Base-by-base conservation (phyloP, 2,797 vertebrate genomes). In the Trachurus trachurus region DNA sequence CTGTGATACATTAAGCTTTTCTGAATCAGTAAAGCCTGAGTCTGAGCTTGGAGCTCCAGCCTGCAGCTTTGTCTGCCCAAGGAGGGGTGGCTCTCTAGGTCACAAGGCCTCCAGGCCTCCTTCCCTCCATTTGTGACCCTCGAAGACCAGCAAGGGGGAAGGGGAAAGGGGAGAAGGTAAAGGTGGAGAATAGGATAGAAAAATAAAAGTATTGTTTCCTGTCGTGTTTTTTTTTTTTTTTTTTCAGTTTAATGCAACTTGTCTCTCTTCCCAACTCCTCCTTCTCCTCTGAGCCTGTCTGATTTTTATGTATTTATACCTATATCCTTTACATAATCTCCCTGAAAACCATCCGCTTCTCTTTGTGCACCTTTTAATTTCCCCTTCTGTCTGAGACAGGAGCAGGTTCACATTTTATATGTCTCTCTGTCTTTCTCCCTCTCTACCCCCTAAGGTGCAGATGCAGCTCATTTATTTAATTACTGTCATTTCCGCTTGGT, bases 381-480 rank as follows among this genome's bases (percentile, higher is more conserved):
- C 40, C n/a, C 29, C 34, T 26, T 31, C 26, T 42, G n/a, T 40
- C 56, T 62, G 39, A 45, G 7, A 19, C 17, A 77, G 31, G 69
- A 31, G 22, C 62, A 45, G 71, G 62, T 53, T 71, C 19, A 49
- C 13, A 19, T 63, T 47, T 45, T 64, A 4, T 62, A 6, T 72
- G 6, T 54, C 44, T 52, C 62, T 63, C 44, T 21, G 50, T 53
- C 40, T 11, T 10, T 64, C 57, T 19, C 49, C 71, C 60, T 54
- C 29, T 56, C 61, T 70, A 62, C 10, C 42, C 54, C 80, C 82
- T 74, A 87, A 88, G 88, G 90, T 91, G 83, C 88, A 90, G 81
- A 90, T 88, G 83, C 71, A 88, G 85, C 85, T 91, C 74, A 53
- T 90, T 92, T 91, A 89, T 86, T 87, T 93, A 86, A 92, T 91